Evolutionary conservation across 2,113 vertebrate species (phyloP).

Genomic region (Nothobranchius furzeri): DNA sequence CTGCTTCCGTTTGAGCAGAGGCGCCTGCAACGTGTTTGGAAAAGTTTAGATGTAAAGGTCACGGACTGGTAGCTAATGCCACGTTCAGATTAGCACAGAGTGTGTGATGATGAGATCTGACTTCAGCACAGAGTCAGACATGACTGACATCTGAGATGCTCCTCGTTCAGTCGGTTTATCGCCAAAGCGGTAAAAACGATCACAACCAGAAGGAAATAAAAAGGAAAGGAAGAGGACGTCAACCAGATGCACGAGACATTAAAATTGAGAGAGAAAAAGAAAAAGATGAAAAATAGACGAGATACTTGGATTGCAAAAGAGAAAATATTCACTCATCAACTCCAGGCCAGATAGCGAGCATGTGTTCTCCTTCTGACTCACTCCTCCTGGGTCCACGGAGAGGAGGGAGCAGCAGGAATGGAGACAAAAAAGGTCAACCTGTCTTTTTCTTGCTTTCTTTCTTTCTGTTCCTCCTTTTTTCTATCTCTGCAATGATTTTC

Average conservation of each 20-base stretch:
- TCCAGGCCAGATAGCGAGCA: conserved; percentile 28
- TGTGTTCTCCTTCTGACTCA: conserved; percentile 3
- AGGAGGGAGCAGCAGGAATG: conserved; percentile 41
- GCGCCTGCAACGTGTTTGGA: conserved; percentile 7
- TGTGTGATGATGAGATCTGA: conserved; percentile 56
- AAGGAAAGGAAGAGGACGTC: background rate
- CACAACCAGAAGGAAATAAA: background rate
- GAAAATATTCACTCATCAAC: conserved; percentile 28
- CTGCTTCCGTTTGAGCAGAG: background rate
- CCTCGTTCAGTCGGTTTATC: background rate
- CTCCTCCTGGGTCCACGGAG: conserved; percentile 46
- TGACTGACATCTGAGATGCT: conserved; percentile 41
- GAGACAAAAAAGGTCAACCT: conserved; percentile 67
- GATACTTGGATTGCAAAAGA: conserved; percentile 12
- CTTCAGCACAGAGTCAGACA: conserved; percentile 59
- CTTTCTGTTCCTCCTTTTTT: conserved; percentile 7
- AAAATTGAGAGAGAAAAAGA: background rate
- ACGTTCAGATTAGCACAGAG: conserved; percentile 40
- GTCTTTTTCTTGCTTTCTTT: conserved; percentile 31
- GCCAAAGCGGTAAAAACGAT: background rate
- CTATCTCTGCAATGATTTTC: conserved; percentile 58
- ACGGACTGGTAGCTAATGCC: conserved; percentile 29
- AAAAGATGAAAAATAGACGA: conserved; percentile 2
- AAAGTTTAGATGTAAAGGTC: conserved; percentile 62
- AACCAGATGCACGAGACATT: background rate